A percentile compares a stretch with the other conserved stretches of the same genome.
Evolutionary conservation across 2,113 vertebrate genomes (phyloP).

Genomic region (Bufo gargarizans): DNA sequence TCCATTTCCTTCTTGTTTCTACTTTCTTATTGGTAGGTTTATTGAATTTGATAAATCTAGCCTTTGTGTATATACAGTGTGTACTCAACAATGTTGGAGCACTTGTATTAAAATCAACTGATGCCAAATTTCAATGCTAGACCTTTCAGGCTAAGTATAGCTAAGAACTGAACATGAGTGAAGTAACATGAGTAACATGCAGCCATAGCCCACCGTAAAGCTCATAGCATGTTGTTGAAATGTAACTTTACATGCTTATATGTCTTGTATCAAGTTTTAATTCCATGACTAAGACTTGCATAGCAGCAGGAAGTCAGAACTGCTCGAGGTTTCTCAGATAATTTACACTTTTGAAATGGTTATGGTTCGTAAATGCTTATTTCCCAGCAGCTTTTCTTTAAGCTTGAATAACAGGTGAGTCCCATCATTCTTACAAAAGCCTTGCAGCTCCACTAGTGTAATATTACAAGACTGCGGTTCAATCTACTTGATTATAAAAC

Average conservation of each 20-base stretch:
- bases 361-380: conserved; percentile 19
- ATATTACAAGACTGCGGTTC: conserved; percentile 35
- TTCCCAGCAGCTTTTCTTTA: conserved; percentile 25
- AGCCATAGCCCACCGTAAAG: neutral
- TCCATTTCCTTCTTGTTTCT: neutral
- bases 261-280: neutral
- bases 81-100: neutral
- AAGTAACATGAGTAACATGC: neutral
- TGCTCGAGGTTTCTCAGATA: neutral
- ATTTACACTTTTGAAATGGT: conserved; percentile 24
- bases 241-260: neutral
- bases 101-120: neutral
- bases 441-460: neutral
- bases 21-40: neutral
- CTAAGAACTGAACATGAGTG: neutral
- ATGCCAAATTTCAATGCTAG: neutral
- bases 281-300: neutral
- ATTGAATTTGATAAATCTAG: neutral
- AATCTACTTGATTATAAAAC: conserved; percentile 48
- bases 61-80: neutral
- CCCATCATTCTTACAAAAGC: conserved; percentile 21
- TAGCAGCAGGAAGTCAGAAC: neutral
- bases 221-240: neutral
- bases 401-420: conserved; percentile 28
- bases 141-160: neutral